A percentile compares a stretch with the other conserved stretches of the same genome.
Conservation (phyloP, 2,888 invertebrate genomes). For the Phlogophora meticulosa region DNA sequence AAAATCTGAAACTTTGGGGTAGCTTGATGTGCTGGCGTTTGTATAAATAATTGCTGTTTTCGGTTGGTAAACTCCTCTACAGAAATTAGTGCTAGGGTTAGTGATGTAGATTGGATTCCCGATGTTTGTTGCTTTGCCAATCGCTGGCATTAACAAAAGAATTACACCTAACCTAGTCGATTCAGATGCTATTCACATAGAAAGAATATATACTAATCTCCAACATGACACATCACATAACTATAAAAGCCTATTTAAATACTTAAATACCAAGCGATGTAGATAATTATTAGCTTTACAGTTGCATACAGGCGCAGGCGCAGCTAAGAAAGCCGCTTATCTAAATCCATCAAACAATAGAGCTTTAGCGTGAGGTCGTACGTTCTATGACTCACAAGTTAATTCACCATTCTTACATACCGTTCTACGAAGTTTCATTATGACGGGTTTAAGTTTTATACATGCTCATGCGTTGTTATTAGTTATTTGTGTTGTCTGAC, state of each 20-base stretch:
- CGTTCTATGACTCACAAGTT: constrained; percentile 38
- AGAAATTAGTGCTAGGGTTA: too few species aligned
- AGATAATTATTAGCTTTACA: constrained; percentile 40
- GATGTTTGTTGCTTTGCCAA: too few species aligned
- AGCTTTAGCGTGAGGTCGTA: constrained; percentile 44
- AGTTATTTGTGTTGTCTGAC: background rate
- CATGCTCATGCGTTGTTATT: background rate
- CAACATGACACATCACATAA: constrained; percentile 3
- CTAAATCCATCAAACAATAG: constrained; percentile 53
- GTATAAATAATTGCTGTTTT: too few species aligned
- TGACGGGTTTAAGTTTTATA: background rate
- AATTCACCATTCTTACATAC: constrained; percentile 17
- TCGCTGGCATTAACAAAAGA: too few species aligned
- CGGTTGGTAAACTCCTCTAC: too few species aligned
- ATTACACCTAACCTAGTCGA: too few species aligned
- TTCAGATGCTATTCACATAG: background rate
- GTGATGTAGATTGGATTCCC: too few species aligned
- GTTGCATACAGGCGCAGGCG: constrained; percentile 24
- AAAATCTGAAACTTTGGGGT: too few species aligned
- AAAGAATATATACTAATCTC: background rate
- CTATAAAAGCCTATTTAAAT: constrained; percentile 21
- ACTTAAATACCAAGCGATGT: constrained; percentile 6
- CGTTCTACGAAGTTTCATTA: constrained; percentile 24
- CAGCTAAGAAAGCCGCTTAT: constrained; percentile 52
- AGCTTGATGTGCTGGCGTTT: too few species aligned